Percentiles rank a stretch among this genome's conserved stretches.
Conservation (phyloP, 1,140 invertebrate species). For the Trichonephila inaurata region DNA sequence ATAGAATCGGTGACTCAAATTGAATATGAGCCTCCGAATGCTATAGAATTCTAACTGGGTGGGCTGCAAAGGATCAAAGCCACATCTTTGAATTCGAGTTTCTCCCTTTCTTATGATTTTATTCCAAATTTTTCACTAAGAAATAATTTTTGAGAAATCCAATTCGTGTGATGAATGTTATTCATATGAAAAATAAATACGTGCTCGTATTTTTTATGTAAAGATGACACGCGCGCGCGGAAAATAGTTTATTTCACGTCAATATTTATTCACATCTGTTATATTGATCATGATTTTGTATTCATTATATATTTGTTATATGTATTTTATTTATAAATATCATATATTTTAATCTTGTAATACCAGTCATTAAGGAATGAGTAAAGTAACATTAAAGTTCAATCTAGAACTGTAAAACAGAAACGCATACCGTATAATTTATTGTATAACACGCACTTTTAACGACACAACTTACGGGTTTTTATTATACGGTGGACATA, state of each 20-base stretch:
- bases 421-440: too few species aligned
- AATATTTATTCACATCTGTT: background rate
- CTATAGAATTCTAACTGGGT: background rate
- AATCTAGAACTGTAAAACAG: too few species aligned
- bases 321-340: too few species aligned
- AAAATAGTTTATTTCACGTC: background rate
- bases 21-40: conserved; percentile 24
- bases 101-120: background rate
- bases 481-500: too few species aligned
- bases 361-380: too few species aligned
- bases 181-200: background rate
- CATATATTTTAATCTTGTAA: background rate
- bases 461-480: too few species aligned
- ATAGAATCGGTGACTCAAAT: conserved; percentile 41
- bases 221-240: background rate
- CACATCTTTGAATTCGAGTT: background rate
- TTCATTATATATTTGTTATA: background rate
- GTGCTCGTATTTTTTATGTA: background rate
- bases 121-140: background rate
- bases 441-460: too few species aligned
- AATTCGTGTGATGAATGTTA: background rate
- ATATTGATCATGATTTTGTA: background rate
- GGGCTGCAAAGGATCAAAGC: background rate
- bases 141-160: background rate
- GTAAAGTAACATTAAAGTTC: too few species aligned